Percentiles rank a stretch among this genome's conserved stretches.
phyloP scores from a whole-genome alignment of 2,888 invertebrate species.

The Ethmia dodecea region DNA sequence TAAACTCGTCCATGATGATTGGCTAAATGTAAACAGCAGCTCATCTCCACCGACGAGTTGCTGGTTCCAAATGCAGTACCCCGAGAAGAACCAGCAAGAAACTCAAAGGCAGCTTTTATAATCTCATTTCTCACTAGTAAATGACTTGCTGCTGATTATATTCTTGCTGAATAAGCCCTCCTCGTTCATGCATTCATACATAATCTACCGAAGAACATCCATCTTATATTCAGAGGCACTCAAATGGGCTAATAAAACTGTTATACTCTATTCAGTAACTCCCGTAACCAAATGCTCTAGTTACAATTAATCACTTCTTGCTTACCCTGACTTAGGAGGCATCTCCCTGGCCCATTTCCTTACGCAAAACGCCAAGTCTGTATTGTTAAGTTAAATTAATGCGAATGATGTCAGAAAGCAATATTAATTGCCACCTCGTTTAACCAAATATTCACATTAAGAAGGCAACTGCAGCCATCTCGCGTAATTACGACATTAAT shows the following conservation, averaged over 20 bases:
- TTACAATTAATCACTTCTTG: slow-evolving; percentile 30
- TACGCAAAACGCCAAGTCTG: slow-evolving; percentile 46
- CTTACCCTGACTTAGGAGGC: slow-evolving; percentile 22
- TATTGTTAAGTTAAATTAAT: slow-evolving; percentile 65
- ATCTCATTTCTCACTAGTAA: no score
- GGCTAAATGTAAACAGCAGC: no score
- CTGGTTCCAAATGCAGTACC: no score
- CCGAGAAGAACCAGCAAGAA: no score
- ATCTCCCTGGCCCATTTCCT: slow-evolving; percentile 30
- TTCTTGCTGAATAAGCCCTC: no score
- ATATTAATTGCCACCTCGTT: slow-evolving; percentile 53
- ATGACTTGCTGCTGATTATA: no score
- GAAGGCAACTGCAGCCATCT: slow-evolving; percentile 28
- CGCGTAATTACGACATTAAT: slow-evolving; percentile 41
- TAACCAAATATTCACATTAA: slow-evolving; percentile 41
- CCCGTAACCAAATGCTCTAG: slow-evolving; percentile 17
- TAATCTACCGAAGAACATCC: background rate
- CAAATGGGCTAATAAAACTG: slow-evolving; percentile 4
- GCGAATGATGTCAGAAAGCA: slow-evolving; percentile 47
- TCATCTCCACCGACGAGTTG: no score
- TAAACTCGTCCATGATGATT: no score
- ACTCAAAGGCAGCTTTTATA: no score
- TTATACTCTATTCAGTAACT: slow-evolving; percentile 16
- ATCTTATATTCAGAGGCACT: background rate
- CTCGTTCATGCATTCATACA: no score